Conservation (phyloP, 1,140 invertebrate genomes). For the Atta cephalotes region DNA sequence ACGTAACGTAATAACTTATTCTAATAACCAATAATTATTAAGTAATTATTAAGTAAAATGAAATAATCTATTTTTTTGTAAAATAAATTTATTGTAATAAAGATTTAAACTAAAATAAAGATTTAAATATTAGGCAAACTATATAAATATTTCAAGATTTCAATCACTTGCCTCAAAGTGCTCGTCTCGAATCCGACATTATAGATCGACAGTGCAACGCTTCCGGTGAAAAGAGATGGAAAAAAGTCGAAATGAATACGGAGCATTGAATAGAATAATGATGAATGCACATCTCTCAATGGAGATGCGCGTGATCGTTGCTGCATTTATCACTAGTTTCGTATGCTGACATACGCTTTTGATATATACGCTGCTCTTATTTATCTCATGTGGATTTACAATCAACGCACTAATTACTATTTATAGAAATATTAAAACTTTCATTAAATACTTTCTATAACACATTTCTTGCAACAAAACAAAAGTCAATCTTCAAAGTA, state of each 20-base stretch:
- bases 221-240: slow-evolving; percentile 12
- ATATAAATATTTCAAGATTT: slow-evolving; percentile 35
- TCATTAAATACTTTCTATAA: neutral
- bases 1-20: too few species aligned
- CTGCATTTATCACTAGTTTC: slow-evolving; percentile 50
- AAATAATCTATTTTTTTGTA: neutral
- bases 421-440: neutral
- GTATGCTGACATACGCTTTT: slow-evolving; percentile 34
- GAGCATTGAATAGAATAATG: slow-evolving; percentile 51
- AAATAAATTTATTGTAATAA: neutral
- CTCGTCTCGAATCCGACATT: slow-evolving; percentile 22
- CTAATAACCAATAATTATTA: neutral
- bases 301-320: slow-evolving; percentile 30
- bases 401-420: neutral
- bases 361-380: slow-evolving; percentile 13
- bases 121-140: neutral
- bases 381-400: neutral
- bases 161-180: neutral
- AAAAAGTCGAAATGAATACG: slow-evolving; percentile 42
- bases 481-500: neutral
- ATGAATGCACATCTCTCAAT: slow-evolving; percentile 38
- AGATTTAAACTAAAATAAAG: neutral
- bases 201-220: slow-evolving; percentile 17
- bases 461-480: neutral
- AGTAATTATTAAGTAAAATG: neutral